Conservation (phyloP, 2,888 invertebrate species). For the Lutraria lutraria region DNA sequence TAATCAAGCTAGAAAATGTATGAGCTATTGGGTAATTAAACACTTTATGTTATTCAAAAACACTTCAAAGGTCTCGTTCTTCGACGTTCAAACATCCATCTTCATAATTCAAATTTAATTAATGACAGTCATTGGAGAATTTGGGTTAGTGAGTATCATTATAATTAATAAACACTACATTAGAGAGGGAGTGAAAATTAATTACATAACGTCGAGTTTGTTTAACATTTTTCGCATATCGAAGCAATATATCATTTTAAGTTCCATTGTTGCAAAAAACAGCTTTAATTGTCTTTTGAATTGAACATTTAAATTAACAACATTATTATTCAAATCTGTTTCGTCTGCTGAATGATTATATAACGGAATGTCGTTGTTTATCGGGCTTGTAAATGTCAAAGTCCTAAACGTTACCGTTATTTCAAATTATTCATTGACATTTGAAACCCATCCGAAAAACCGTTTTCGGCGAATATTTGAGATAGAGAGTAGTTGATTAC, state of each 20-base stretch:
- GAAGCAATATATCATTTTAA: constrained; percentile 28
- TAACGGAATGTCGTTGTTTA: background rate
- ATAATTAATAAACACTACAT: constrained; percentile 63
- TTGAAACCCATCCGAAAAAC: background rate
- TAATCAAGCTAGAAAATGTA: constrained; percentile 48
- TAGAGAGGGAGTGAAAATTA: constrained; percentile 51
- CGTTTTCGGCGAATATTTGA: background rate
- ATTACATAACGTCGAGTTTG: constrained; percentile 49
- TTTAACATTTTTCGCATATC: constrained; percentile 32
- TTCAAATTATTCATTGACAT: background rate
- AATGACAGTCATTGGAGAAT: constrained; percentile 23
- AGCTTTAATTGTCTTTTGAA: constrained; percentile 21
- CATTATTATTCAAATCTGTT: constrained; percentile 8
- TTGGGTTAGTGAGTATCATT: constrained; percentile 34
- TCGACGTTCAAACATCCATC: constrained; percentile 31
- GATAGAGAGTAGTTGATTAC: background rate
- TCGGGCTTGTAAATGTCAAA: background rate
- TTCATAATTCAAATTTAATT: constrained; percentile 47
- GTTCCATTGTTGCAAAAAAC: constrained; percentile 15
- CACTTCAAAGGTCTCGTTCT: constrained; percentile 52
- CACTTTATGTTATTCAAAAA: constrained; percentile 53
- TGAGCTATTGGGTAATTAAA: constrained; percentile 43
- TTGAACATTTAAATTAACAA: constrained; percentile 26
- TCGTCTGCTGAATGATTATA: constrained; percentile 1
- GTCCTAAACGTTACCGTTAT: background rate